Percentiles rank a stretch among this genome's conserved stretches.
Evolutionary conservation across 1,140 invertebrate genomes (phyloP).

Genomic region (Panagrolaimus sp.): DNA sequence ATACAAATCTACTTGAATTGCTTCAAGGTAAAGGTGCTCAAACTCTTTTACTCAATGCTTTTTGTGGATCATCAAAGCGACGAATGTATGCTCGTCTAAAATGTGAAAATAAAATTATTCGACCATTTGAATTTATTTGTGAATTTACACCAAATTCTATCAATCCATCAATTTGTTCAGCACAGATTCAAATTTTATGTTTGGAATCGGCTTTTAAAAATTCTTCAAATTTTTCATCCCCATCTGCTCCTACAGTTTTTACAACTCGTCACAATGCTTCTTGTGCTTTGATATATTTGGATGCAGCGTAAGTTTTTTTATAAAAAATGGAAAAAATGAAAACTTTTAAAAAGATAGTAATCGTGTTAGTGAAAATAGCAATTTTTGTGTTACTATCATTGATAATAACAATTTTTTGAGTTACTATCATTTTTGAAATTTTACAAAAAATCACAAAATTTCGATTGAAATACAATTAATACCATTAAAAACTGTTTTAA

Average conservation of each 20-base stretch:
- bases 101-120: conserved; percentile 22
- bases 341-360: too few relatives aligned
- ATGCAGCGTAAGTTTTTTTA: conserved; percentile 44
- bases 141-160: conserved; percentile 18
- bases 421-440: too few relatives aligned
- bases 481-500: too few relatives aligned
- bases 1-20: conserved; percentile 17
- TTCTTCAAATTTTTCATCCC: not conserved
- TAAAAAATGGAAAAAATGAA: not conserved
- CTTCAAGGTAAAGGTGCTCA: conserved; percentile 47
- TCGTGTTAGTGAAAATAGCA: too few relatives aligned
- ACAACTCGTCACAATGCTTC: conserved; percentile 46
- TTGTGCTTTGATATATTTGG: conserved; percentile 44
- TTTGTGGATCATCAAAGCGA: conserved; percentile 41
- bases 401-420: too few relatives aligned
- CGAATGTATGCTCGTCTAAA: conserved; percentile 50
- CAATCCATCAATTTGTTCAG: conserved; percentile 27
- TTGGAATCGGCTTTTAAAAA: conserved; percentile 19
- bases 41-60: conserved; percentile 42
- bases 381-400: too few relatives aligned
- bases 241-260: conserved; percentile 20
- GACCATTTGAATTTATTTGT: conserved; percentile 20
- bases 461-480: too few relatives aligned
- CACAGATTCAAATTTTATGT: conserved; percentile 32
- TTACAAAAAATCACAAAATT: too few relatives aligned